Percentiles rank a stretch among this genome's conserved stretches.
Evolutionary conservation across 2,797 vertebrate species (phyloP).

Genomic region (Anguilla pacifica): DNA sequence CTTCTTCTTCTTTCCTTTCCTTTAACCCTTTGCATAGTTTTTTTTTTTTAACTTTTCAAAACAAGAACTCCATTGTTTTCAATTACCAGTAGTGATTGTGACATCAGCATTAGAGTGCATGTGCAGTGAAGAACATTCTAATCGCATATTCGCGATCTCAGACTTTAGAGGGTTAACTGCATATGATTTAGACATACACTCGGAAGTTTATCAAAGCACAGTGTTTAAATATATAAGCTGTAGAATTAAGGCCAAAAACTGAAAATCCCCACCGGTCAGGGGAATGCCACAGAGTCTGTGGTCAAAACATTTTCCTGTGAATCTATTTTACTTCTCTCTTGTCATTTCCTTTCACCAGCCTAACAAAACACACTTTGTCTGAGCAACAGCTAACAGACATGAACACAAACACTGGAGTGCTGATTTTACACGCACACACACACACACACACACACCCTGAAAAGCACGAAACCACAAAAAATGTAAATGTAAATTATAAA

Average conservation of each 20-base stretch:
- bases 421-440: conserved; percentile 43
- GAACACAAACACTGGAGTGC: not conserved
- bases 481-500: not conserved
- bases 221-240: not conserved
- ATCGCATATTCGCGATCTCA: too few relatives aligned
- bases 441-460: conserved; percentile 11
- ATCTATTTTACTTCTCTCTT: not conserved
- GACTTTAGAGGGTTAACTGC: not conserved
- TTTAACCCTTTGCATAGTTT: not conserved
- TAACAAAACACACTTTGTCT: not conserved
- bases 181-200: not conserved
- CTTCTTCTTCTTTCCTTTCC: not conserved
- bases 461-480: not conserved
- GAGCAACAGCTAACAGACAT: not conserved
- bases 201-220: not conserved
- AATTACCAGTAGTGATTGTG: too few relatives aligned
- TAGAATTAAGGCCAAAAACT: not conserved
- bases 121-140: too few relatives aligned
- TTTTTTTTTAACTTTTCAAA: too few relatives aligned
- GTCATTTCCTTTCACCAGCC: not conserved
- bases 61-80: too few relatives aligned
- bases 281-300: not conserved
- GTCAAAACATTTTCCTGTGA: not conserved
- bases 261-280: not conserved
- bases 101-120: too few relatives aligned